A percentile compares a stretch with the other conserved stretches of the same genome.
Evolutionary conservation across 1,140 invertebrate genomes (phyloP).

Genomic region (Drosophila auraria): DNA sequence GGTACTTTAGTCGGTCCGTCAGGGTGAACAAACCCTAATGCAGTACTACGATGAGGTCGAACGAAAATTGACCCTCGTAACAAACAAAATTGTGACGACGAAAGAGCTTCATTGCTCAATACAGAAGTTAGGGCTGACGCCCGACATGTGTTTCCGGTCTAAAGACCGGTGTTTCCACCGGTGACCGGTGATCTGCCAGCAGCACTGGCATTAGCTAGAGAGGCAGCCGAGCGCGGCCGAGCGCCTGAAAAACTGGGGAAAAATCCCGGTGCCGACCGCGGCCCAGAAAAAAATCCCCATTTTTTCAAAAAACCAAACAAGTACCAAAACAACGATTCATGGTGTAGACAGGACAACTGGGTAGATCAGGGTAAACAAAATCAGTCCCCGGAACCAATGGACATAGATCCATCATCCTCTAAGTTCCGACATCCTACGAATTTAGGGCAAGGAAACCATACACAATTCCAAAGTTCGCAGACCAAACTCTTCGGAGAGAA

Average conservation of each 20-base stretch:
- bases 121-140: slow-evolving; percentile 2
- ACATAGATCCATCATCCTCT: slow-evolving; percentile 7
- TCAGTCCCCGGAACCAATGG: slow-evolving; percentile 12
- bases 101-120: not conserved
- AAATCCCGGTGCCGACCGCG: slow-evolving; percentile 4
- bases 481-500: not conserved
- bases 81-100: not conserved
- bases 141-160: not conserved
- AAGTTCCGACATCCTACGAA: not conserved
- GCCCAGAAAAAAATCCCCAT: slow-evolving; percentile 20
- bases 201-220: slow-evolving; percentile 9
- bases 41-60: slow-evolving; percentile 30
- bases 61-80: not conserved
- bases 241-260: not conserved
- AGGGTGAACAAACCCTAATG: slow-evolving; percentile 21
- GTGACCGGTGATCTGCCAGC: slow-evolving; percentile 2
- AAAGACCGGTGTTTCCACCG: slow-evolving; percentile 1
- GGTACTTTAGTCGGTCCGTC: slow-evolving; percentile 7
- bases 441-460: slow-evolving; percentile 2
- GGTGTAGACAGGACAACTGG: slow-evolving; percentile 2
- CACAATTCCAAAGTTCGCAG: slow-evolving; percentile 1
- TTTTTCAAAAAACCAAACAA: slow-evolving; percentile 21
- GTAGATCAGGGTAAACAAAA: not conserved
- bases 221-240: slow-evolving; percentile 1
- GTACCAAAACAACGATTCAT: not conserved